phyloP scores from a whole-genome alignment of 1,140 invertebrate genomes.

The Drosophila pallidifrons region DNA sequence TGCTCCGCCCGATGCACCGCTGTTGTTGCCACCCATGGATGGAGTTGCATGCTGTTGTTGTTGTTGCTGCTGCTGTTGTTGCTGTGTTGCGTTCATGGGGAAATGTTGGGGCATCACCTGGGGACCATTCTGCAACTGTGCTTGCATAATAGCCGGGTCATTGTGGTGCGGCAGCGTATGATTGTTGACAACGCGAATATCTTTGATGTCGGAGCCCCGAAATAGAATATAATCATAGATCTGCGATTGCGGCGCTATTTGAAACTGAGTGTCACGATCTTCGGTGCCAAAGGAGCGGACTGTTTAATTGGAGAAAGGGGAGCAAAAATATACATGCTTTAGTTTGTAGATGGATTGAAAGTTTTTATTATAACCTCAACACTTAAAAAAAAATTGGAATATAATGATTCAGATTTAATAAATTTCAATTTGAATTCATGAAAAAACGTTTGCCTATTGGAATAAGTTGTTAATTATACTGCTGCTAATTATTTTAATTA shows the following conservation, averaged over 20 bases:
- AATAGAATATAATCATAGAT: slow-evolving; percentile 99
- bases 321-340: slow-evolving; percentile 1
- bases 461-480: background rate
- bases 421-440: background rate
- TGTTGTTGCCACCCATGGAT: slow-evolving; percentile 53
- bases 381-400: slow-evolving; percentile 3
- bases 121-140: slow-evolving; percentile 88
- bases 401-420: background rate
- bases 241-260: slow-evolving; percentile 97
- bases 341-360: background rate
- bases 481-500: background rate
- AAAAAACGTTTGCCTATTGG: background rate
- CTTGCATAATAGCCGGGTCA: slow-evolving; percentile 98
- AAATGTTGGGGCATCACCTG: slow-evolving; percentile 82
- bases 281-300: slow-evolving; percentile 99
- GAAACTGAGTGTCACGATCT: slow-evolving; percentile 96
- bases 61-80: slow-evolving; percentile 63
- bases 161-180: slow-evolving; percentile 91
- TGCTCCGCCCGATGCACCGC: slow-evolving; percentile 51
- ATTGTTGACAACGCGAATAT: slow-evolving; percentile 96
- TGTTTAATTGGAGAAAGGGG: slow-evolving; percentile 80
- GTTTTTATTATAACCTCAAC: slow-evolving; percentile 64
- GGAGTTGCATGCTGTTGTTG: slow-evolving; percentile 57
- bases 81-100: slow-evolving; percentile 73
- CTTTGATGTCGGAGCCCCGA: slow-evolving; percentile 99